These are phyloP conservation scores for Phengaris alcon DNA, from an alignment of 2,888 invertebrate species.

Conservation along the genomic window DNA sequence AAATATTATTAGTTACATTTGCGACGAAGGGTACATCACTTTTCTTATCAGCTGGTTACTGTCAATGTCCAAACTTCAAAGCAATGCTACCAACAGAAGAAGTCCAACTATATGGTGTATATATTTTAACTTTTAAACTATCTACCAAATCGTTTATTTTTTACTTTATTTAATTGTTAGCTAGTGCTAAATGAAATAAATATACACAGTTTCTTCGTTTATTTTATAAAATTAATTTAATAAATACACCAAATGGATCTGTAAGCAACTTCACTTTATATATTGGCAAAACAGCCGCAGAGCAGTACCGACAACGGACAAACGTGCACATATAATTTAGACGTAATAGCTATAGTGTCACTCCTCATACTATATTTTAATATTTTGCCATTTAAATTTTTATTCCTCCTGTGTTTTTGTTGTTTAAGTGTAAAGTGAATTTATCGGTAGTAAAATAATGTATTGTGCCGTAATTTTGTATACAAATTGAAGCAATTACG, in stretches of 20 bases:
- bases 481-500: conserved; percentile 75
- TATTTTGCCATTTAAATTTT: conserved; percentile 66
- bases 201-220: background rate
- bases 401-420: conserved; percentile 63
- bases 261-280: conserved; percentile 62
- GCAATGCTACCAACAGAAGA: conserved; percentile 56
- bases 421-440: conserved; percentile 74
- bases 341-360: conserved; percentile 73
- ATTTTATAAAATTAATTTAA: background rate
- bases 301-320: conserved; percentile 74
- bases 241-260: conserved; percentile 31
- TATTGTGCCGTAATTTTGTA: conserved; percentile 69
- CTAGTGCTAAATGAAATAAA: background rate
- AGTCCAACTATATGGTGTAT: background rate
- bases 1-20: background rate
- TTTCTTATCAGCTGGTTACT: conserved; percentile 69
- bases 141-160: background rate
- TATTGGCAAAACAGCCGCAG: conserved; percentile 69
- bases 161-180: background rate
- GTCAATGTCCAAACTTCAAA: conserved; percentile 51
- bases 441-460: conserved; percentile 65
- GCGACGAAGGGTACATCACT: conserved; percentile 46
- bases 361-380: conserved; percentile 71
- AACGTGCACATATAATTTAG: conserved; percentile 77
- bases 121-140: background rate